Conservation (phyloP, 2,797 vertebrate genomes). For the Sebastes miniatus region DNA sequence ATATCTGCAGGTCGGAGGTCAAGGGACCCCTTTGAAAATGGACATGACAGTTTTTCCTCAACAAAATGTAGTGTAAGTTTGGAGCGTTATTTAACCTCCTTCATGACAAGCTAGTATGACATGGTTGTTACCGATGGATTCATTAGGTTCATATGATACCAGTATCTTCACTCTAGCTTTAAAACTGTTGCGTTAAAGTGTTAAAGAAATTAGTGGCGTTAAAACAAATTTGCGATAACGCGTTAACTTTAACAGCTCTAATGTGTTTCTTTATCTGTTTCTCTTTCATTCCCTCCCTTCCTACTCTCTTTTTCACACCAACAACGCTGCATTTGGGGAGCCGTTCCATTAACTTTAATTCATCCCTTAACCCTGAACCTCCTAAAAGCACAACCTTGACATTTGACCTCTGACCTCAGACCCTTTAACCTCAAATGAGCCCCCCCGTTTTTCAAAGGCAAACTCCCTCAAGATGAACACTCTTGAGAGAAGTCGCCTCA, state of each 20-base stretch:
- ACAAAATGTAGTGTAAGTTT: accelerated
- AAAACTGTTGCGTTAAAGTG: too few relatives aligned
- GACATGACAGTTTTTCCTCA: too few relatives aligned
- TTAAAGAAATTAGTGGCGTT: too few relatives aligned
- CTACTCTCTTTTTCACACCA: background rate
- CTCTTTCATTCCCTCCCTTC: too few relatives aligned
- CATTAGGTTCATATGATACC: too few relatives aligned
- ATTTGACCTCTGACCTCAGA: slow-evolving; percentile 22
- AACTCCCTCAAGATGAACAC: background rate
- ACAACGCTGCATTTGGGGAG: background rate
- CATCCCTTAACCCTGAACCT: slow-evolving; percentile 14
- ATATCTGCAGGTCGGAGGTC: accelerated
- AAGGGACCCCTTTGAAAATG: too few relatives aligned
- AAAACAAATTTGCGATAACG: too few relatives aligned
- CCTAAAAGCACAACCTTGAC: slow-evolving; percentile 44
- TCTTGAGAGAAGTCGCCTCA: slow-evolving; percentile 8
- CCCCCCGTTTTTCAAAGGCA: slow-evolving; percentile 2
- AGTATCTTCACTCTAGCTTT: too few relatives aligned
- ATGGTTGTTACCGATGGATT: accelerated
- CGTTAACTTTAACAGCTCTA: too few relatives aligned
- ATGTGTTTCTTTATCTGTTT: too few relatives aligned
- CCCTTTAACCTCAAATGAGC: slow-evolving; percentile 9
- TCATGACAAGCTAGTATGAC: too few relatives aligned
- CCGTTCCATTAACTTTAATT: slow-evolving; percentile 32
- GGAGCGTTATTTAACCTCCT: too few relatives aligned